A percentile compares a stretch with the other conserved stretches of the same genome.
phyloP scores from a whole-genome alignment of 1,140 invertebrate species.

The Tetramorium parvispinum region DNA sequence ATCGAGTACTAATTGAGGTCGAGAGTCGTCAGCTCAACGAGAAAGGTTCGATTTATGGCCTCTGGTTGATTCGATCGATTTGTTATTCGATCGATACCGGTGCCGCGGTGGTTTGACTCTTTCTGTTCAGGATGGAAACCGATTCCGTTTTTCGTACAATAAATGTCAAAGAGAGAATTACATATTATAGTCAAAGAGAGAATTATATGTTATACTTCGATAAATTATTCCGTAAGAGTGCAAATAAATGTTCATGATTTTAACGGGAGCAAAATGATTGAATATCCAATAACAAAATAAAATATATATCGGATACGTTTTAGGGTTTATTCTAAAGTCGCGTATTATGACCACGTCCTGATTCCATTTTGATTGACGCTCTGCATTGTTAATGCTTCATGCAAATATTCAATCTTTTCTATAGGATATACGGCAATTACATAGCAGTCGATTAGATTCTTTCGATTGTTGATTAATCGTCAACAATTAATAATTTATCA shows the following conservation, averaged over 20 bases:
- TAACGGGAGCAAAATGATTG: constrained; percentile 12
- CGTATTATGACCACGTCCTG: background rate
- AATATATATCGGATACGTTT: background rate
- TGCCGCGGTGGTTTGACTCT: background rate
- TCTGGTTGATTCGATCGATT: background rate
- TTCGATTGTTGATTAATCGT: constrained; percentile 39
- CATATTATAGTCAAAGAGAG: background rate
- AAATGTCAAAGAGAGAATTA: background rate
- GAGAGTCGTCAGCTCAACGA: constrained; percentile 33
- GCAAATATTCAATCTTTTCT: constrained; percentile 32
- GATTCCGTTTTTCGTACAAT: background rate
- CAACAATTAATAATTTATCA: constrained; percentile 30
- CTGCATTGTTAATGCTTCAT: constrained; percentile 30
- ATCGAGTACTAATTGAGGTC: constrained; percentile 42
- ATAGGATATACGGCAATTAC: constrained; percentile 31
- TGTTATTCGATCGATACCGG: constrained; percentile 3
- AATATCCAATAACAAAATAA: constrained; percentile 22
- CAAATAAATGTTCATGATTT: constrained; percentile 14
- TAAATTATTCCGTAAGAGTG: background rate
- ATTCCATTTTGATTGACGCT: constrained; percentile 44
- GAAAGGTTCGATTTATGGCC: constrained; percentile 5
- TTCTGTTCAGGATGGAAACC: background rate
- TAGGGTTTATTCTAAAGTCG: constrained; percentile 21
- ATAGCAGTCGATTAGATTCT: constrained; percentile 44
- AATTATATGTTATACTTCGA: background rate